phyloP scores from a whole-genome alignment of 2,797 vertebrate species.

The Phrynocephalus forsythii region DNA sequence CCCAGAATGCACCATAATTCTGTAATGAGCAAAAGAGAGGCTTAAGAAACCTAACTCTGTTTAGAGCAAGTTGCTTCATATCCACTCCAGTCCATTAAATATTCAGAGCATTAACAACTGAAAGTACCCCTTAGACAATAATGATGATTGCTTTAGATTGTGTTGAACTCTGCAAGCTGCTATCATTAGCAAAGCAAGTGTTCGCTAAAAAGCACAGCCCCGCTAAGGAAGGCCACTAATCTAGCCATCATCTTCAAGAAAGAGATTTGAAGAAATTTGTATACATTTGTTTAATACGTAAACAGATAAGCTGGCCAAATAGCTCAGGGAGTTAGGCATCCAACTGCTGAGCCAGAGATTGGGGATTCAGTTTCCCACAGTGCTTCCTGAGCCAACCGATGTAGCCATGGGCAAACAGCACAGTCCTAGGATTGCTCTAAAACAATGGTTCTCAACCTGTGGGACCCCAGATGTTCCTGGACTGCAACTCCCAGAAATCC shows the following conservation, averaged over 20 bases:
- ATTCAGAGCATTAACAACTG: slow-evolving; percentile 42
- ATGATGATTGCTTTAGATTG: slow-evolving; percentile 38
- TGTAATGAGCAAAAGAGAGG: not conserved
- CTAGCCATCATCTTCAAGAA: not conserved
- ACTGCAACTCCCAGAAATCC: no score
- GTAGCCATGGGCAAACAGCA: no score
- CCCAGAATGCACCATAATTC: slow-evolving; percentile 25
- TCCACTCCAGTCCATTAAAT: slow-evolving; percentile 44
- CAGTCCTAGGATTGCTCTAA: no score
- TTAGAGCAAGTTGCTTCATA: slow-evolving; percentile 18
- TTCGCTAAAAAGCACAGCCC: not conserved
- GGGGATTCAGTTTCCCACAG: no score
- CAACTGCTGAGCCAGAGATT: no score
- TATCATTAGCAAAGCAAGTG: not conserved
- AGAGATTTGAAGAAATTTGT: not conserved
- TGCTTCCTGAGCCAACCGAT: no score
- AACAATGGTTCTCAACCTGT: no score
- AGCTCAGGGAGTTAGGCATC: no score
- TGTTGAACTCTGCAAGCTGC: slow-evolving; percentile 1
- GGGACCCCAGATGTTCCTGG: no score
- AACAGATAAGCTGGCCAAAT: not conserved
- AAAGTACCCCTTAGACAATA: slow-evolving; percentile 41
- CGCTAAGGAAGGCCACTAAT: not conserved
- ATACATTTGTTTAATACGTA: not conserved
- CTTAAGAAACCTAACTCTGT: slow-evolving; percentile 5